These are phyloP conservation scores for Autographa gamma DNA, from an alignment of 2,888 invertebrate species.

Conservation along the genomic window DNA sequence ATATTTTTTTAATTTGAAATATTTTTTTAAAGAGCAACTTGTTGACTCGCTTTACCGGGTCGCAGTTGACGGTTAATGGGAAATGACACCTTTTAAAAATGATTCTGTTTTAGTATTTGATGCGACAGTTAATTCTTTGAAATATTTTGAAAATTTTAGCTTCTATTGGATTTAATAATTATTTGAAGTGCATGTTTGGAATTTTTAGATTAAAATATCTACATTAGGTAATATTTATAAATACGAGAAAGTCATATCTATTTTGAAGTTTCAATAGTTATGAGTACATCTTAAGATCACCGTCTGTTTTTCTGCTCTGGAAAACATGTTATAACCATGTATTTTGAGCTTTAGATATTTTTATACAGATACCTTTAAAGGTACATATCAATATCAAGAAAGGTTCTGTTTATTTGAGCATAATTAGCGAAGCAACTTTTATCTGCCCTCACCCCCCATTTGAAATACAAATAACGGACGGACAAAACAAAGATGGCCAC, in stretches of 20 bases:
- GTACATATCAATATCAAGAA: neutral
- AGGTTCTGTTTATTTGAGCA: neutral
- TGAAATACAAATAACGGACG: conserved; percentile 57
- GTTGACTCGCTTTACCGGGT: conserved; percentile 69
- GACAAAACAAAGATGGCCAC: conserved; percentile 74
- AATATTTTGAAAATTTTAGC: conserved; percentile 23
- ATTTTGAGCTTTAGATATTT: too few species aligned
- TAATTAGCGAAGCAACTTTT: conserved; percentile 16
- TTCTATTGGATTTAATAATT: conserved; percentile 21
- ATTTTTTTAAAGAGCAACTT: conserved; percentile 72
- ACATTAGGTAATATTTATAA: neutral
- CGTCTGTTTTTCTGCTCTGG: too few species aligned
- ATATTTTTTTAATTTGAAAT: conserved; percentile 76
- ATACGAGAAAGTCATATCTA: neutral
- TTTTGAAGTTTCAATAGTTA: neutral
- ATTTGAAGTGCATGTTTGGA: conserved; percentile 1
- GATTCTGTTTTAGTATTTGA: conserved; percentile 46
- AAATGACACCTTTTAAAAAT: conserved; percentile 72
- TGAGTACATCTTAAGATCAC: too few species aligned
- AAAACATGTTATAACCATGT: too few species aligned
- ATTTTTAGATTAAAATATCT: neutral
- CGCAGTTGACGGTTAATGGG: conserved; percentile 69
- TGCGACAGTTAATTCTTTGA: conserved; percentile 34
- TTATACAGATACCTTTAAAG: too few species aligned
- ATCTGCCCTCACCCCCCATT: conserved; percentile 25